phyloP scores from a whole-genome alignment of 2,888 invertebrate species.

The Sipunculus nudus region DNA sequence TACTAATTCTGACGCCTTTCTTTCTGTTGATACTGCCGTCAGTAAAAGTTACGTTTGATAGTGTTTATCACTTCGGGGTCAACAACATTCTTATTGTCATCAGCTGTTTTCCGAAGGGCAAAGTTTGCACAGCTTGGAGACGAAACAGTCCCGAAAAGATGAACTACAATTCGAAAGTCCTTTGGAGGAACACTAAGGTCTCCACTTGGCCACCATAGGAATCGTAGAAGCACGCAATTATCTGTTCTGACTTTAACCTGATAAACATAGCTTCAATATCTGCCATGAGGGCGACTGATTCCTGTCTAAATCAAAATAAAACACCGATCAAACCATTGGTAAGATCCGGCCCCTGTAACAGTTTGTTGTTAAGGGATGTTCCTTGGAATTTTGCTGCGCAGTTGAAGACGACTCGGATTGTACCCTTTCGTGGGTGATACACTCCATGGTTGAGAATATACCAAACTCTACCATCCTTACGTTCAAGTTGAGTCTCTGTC shows the following conservation, averaged over 20 bases:
- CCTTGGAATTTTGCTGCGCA: slow-evolving; percentile 33
- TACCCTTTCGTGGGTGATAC: no score
- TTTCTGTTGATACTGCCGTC: not conserved
- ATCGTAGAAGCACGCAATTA: slow-evolving; percentile 26
- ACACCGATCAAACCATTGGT: slow-evolving; percentile 28
- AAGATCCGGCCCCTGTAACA: slow-evolving; percentile 35
- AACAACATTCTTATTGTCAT: not conserved
- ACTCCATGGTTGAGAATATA: no score
- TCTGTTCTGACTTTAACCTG: slow-evolving; percentile 17
- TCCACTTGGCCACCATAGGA: slow-evolving; percentile 24
- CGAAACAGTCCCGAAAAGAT: slow-evolving; percentile 12
- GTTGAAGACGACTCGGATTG: not conserved
- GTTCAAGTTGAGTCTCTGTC: no score
- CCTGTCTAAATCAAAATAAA: slow-evolving; percentile 26
- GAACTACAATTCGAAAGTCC: slow-evolving; percentile 2
- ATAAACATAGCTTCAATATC: slow-evolving; percentile 35
- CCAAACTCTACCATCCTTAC: no score
- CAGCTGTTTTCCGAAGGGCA: slow-evolving; percentile 2
- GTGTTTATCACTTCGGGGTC: not conserved
- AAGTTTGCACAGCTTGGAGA: slow-evolving; percentile 14
- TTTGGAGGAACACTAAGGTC: not conserved
- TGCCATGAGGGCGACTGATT: slow-evolving; percentile 20
- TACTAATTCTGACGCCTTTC: not conserved
- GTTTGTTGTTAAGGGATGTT: slow-evolving; percentile 29
- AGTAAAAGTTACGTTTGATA: not conserved